Evolutionary conservation across 1,140 invertebrate genomes (phyloP).

Genomic region (Drosophila ficusphila): DNA sequence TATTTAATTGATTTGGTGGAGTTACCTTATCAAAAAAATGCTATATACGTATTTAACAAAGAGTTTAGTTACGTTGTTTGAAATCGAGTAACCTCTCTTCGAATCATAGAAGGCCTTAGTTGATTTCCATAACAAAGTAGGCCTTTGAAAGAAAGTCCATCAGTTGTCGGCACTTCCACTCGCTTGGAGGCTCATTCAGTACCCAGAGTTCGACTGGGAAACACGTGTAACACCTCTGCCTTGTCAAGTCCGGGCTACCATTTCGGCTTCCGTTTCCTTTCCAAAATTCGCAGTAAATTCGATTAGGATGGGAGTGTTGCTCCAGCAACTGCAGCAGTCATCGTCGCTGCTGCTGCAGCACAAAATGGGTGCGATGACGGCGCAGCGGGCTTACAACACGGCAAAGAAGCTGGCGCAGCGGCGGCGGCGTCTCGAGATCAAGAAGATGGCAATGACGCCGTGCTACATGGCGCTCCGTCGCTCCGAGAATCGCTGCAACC

Average conservation of each 20-base stretch:
- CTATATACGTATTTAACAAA: too few species aligned
- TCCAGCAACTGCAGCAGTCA: too few species aligned
- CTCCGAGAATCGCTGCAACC: constrained; percentile 1
- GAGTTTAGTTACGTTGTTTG: too few species aligned
- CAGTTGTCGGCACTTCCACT: neutral
- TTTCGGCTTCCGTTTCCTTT: constrained; percentile 9
- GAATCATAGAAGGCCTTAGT: neutral
- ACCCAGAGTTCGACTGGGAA: neutral
- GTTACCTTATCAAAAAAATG: too few species aligned
- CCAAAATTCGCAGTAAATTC: constrained; percentile 15
- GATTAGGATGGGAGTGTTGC: neutral
- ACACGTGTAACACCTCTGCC: neutral
- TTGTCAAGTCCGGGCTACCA: neutral
- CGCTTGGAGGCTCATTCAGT: neutral
- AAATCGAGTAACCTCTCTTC: too few species aligned
- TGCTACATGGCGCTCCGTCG: constrained; percentile 7
- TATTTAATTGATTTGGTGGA: too few species aligned
- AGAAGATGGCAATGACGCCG: neutral
- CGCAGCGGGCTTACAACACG: neutral
- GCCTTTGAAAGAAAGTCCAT: neutral
- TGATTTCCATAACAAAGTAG: neutral
- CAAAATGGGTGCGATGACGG: neutral
- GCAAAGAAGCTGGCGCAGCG: neutral
- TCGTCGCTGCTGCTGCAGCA: neutral
- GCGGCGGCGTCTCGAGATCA: neutral